A percentile compares a stretch with the other conserved stretches of the same genome.
Conservation (phyloP, 2,113 vertebrate species). For the mouse (Mus musculus) region GRCm39 chr14:120084001-120084500, state of each 20-base stretch:
- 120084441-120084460: not conserved
- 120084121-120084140: constrained; percentile 35
- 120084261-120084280: constrained; percentile 74
- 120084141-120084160: constrained; percentile 69
- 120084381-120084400: constrained; percentile 56
- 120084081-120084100: constrained; percentile 15
- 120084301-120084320: constrained; percentile 69
- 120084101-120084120: not conserved
- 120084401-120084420: constrained; percentile 25
- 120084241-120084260: constrained; percentile 43
- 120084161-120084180: constrained; percentile 56
- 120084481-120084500: constrained; percentile 46
- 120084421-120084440: constrained; percentile 11
- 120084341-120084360: constrained; percentile 70
- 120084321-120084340: constrained; percentile 67
- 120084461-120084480: not conserved
- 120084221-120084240: constrained; percentile 66
- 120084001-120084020: constrained; percentile 71
- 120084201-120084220: constrained; percentile 69
- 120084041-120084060: constrained; percentile 57
- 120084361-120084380: constrained; percentile 21
- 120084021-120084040: constrained; percentile 59
- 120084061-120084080: not conserved
- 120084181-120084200: constrained; percentile 75
- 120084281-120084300: constrained; percentile 63